Base-by-base conservation (phyloP, 2,797 vertebrate genomes). In the Avahi laniger region DNA sequence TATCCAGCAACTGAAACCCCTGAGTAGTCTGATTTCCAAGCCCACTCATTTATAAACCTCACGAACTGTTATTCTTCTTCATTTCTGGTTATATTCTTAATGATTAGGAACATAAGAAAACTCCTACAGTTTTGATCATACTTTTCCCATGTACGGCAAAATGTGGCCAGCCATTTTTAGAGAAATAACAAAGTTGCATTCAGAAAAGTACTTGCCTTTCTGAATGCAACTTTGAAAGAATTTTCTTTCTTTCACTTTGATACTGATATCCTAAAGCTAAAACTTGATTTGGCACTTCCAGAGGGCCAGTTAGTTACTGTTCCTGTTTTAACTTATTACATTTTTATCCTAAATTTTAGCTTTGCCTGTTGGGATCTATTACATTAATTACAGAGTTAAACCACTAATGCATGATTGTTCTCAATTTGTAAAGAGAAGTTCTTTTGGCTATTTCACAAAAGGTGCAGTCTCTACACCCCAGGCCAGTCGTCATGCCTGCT, bases 1-100 rank as follows among this genome's bases (percentile, higher is more conserved):
- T 83, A 52, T 41, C 48, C 57, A 69, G 22, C 35, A 85, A 80
- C 15, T 12, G 0, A n/a, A 52, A 67, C 0, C 22, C 28, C 65
- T 72, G 79, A 59, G 28, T 92, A 43, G 33, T 92, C 57, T 88
- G n/a, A 79, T 50, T 92, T 84, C 17, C 87, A 94, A 78, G 52
- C 38, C 18, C 14, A 63, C 4, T 6, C 26, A 67, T 80, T 80
- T 89, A 57, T 41, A 41, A 59, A 83, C 75, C 48, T n/a, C 48
- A 80, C 57, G 7, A 54, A 63, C 2, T 17, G 2, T 63, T 67
- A 57, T 33, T 35, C 13, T 26, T 67, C 20, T 73, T 87, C 26
- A 18, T 41, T 84, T 73, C 26, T 41, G 12, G 12, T 38, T 87
- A 5, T 52, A 65, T 75, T 75, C 41, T 80, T 67, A 35, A 73